Evolutionary conservation across 2,797 vertebrate species (phyloP).

Genomic region (Echiichthys vipera): DNA sequence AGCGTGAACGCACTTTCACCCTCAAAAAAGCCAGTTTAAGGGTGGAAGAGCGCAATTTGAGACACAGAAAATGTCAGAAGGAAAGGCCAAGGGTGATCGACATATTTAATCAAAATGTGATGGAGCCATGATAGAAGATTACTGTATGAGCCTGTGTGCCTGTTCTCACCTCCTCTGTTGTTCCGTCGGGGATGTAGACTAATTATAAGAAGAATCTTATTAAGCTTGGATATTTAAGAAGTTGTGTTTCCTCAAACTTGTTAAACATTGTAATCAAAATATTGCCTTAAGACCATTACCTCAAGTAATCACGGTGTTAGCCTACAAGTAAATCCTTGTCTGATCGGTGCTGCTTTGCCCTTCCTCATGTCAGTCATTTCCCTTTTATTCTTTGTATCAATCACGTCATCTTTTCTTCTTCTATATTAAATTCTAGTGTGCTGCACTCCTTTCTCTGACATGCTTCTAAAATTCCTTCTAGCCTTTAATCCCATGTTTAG

Average conservation of each 20-base stretch:
- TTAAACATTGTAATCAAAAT: conserved; percentile 56
- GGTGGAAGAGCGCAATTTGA: no score
- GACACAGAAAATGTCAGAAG: conserved; percentile 42
- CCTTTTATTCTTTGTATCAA: conserved; percentile 1
- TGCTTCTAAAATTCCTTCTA: not conserved
- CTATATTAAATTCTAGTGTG: not conserved
- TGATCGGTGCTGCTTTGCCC: conserved; percentile 8
- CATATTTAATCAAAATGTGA: conserved; percentile 49
- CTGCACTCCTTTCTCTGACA: not conserved
- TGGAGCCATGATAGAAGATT: conserved; percentile 14
- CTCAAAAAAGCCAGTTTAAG: no score
- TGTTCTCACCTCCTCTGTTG: conserved; percentile 33
- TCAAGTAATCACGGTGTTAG: conserved; percentile 7
- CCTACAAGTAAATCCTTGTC: conserved; percentile 27
- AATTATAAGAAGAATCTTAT: conserved; percentile 55
- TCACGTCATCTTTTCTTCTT: conserved; percentile 7
- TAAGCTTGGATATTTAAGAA: conserved; percentile 41
- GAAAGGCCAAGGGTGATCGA: conserved; percentile 55
- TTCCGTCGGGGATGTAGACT: conserved; percentile 40
- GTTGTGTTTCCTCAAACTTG: conserved; percentile 37
- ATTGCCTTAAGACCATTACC: conserved; percentile 50
- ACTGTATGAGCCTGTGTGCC: not conserved
- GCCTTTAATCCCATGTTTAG: conserved; percentile 11
- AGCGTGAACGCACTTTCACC: no score
- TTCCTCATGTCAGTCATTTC: conserved; percentile 28